Percentiles rank a stretch among this genome's conserved stretches.
phyloP scores from a whole-genome alignment of 1,140 invertebrate species.

The Sitophilus oryzae region DNA sequence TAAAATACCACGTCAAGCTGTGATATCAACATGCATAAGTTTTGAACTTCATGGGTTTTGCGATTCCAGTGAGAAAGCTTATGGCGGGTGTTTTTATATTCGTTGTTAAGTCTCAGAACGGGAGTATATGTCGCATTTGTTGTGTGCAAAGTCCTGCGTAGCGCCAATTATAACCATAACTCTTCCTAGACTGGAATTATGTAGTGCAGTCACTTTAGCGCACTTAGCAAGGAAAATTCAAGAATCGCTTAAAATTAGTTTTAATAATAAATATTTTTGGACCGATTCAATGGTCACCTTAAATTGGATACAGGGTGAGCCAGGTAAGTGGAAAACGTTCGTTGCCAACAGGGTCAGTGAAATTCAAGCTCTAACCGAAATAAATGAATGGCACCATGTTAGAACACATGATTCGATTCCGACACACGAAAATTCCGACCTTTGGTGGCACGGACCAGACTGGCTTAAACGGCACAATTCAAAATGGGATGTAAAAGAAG shows the following conservation, averaged over 20 bases:
- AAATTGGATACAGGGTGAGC: no score
- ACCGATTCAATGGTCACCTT: conserved; percentile 14
- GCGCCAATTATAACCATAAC: conserved; percentile 32
- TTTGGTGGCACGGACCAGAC: conserved; percentile 22
- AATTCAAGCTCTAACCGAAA: no score
- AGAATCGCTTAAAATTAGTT: background rate
- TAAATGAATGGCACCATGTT: conserved; percentile 15
- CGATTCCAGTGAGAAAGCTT: conserved; percentile 32
- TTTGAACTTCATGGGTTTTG: conserved; percentile 21
- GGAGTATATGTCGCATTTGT: conserved; percentile 6
- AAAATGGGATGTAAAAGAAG: no score
- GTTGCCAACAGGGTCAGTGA: no score
- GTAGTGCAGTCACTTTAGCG: conserved; percentile 28
- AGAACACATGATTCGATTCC: conserved; percentile 11
- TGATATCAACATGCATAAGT: no score
- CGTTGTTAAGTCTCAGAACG: conserved; percentile 10
- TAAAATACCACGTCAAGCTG: no score
- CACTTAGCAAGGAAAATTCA: no score
- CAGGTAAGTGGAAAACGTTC: no score
- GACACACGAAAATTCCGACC: conserved; percentile 5
- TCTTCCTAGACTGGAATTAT: conserved; percentile 35
- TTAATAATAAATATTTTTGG: conserved; percentile 10
- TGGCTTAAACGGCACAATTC: conserved; percentile 14
- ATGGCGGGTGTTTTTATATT: conserved; percentile 30
- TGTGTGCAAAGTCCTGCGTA: conserved; percentile 33